Conservation (phyloP, 2,797 vertebrate species). For the Erpetoichthys calabaricus region DNA sequence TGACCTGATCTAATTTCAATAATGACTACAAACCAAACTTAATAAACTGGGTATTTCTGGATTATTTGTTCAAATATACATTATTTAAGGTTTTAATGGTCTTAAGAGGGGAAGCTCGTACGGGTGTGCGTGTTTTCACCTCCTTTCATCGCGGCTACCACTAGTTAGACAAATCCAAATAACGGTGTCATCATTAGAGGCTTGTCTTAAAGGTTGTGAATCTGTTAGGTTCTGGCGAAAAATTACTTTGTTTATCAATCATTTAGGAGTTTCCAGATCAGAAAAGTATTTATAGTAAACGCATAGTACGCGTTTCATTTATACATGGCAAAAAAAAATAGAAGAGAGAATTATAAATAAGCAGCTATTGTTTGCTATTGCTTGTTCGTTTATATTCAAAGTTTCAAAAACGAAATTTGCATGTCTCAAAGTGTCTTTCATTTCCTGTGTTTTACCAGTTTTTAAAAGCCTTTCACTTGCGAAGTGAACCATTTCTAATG, state of each 20-base stretch:
- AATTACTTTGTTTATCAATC: too few relatives aligned
- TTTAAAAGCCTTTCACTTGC: slow-evolving; percentile 55
- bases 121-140: too few relatives aligned
- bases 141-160: slow-evolving; percentile 14
- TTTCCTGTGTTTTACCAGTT: slow-evolving; percentile 29
- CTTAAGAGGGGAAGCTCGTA: background rate
- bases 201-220: background rate
- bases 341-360: too few relatives aligned
- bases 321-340: too few relatives aligned
- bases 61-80: slow-evolving; percentile 51
- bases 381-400: too few relatives aligned
- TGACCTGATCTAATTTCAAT: slow-evolving; percentile 50
- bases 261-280: too few relatives aligned
- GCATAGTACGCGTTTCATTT: too few relatives aligned
- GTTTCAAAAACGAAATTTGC: too few relatives aligned
- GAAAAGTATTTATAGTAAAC: too few relatives aligned
- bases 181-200: slow-evolving; percentile 11
- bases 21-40: slow-evolving; percentile 38
- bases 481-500: slow-evolving; percentile 73
- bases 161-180: slow-evolving; percentile 14
- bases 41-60: slow-evolving; percentile 38
- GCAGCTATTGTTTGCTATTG: too few relatives aligned
- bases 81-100: slow-evolving; percentile 22
- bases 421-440: too few relatives aligned
- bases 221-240: too few relatives aligned